Percentiles rank a stretch among this genome's conserved stretches.
Evolutionary conservation across 2,797 vertebrate species (phyloP).

Genomic region (Rhynchotus rufescens): DNA sequence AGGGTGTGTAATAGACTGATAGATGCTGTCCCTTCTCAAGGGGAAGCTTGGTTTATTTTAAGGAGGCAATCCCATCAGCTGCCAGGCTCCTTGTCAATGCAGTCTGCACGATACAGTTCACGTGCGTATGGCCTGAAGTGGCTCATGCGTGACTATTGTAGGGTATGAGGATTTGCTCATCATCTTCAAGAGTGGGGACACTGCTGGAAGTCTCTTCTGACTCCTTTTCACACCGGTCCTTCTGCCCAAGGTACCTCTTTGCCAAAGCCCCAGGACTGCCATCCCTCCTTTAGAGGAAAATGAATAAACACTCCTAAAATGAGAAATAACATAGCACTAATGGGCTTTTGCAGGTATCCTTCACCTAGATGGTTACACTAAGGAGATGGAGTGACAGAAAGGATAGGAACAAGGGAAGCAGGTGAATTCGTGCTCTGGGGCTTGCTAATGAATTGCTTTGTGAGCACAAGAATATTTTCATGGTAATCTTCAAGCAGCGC

Average conservation of each 20-base stretch:
- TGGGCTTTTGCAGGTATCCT: fast-evolving
- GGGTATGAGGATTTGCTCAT: not conserved
- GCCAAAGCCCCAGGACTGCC: not conserved
- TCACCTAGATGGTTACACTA: not conserved
- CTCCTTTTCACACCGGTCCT: not conserved
- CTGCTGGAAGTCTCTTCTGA: not conserved
- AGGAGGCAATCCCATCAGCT: not conserved
- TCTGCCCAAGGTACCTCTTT: not conserved
- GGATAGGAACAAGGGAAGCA: not conserved
- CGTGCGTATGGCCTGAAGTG: not conserved
- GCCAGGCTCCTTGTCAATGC: not conserved
- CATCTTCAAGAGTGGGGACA: not conserved
- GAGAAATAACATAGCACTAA: not conserved
- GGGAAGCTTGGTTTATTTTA: not conserved
- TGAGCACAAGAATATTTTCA: not conserved
- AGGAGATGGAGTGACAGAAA: not conserved
- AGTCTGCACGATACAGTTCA: fast-evolving
- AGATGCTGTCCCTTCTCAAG: not conserved
- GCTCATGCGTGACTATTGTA: not conserved
- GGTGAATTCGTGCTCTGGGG: not conserved
- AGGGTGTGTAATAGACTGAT: not conserved
- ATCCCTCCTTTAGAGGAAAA: not conserved
- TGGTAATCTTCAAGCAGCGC: not conserved
- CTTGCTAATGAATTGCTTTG: not conserved
- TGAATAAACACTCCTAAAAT: fast-evolving